Evolutionary conservation across 2,888 invertebrate species (phyloP).

Genomic region (Laothoe populi): DNA sequence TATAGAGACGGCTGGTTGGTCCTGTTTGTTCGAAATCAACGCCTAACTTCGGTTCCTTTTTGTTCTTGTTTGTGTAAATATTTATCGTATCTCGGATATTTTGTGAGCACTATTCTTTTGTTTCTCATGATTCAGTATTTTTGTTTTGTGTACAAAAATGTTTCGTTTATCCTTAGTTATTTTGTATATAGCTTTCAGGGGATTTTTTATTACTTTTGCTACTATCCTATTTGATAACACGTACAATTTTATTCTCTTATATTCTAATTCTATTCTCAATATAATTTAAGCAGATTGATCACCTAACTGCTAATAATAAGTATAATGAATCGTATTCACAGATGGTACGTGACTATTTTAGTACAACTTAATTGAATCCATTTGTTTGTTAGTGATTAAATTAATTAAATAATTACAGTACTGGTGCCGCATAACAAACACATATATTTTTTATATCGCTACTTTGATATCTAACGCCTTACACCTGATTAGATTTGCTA

Average conservation of each 20-base stretch:
- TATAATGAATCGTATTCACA: background rate
- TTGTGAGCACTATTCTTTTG: background rate
- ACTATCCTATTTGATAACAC: no score
- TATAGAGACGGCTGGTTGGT: background rate
- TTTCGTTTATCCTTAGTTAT: conserved; percentile 6
- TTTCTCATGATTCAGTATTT: background rate
- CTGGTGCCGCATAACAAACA: background rate
- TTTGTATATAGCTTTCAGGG: no score
- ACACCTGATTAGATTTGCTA: no score
- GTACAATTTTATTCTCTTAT: no score
- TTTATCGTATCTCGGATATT: conserved; percentile 1
- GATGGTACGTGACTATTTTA: background rate
- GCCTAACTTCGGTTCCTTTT: conserved; percentile 5
- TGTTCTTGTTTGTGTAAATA: conserved; percentile 7
- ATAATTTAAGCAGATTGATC: no score
- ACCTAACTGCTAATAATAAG: background rate
- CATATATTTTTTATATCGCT: no score
- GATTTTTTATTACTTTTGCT: no score
- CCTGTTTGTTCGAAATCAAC: conserved; percentile 15
- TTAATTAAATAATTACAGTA: background rate
- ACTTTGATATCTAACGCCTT: no score
- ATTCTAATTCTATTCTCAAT: no score
- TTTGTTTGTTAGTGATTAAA: background rate
- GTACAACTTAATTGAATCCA: background rate
- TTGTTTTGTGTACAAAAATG: background rate